Conservation (phyloP, 64 coral and sea anemone species). For the Porites lutea region DNA sequence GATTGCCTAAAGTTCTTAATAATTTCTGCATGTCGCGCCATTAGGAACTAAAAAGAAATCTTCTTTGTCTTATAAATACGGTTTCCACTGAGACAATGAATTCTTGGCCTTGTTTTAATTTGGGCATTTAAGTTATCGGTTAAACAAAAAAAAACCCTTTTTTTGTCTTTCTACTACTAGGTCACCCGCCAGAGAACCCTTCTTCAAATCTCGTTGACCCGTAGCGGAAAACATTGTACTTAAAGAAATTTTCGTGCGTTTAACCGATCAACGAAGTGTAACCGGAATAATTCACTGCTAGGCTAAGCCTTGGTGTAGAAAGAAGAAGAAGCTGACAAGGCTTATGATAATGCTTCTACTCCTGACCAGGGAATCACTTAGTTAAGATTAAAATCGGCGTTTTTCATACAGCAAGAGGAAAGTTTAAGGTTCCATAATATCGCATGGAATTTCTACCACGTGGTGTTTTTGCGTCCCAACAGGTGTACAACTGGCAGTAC, state of each 20-base stretch:
- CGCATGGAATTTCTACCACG: conserved; percentile 33
- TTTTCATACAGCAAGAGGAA: not conserved
- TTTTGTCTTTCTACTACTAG: not conserved
- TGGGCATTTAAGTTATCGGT: too few relatives aligned
- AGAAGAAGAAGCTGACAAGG: not conserved
- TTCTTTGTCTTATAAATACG: too few relatives aligned
- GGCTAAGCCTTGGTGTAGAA: not conserved
- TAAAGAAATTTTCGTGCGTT: not conserved
- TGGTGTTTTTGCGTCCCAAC: conserved; percentile 24
- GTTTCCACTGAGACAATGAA: too few relatives aligned
- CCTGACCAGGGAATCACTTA: not conserved
- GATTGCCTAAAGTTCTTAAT: too few relatives aligned
- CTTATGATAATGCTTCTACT: not conserved
- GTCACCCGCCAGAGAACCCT: not conserved
- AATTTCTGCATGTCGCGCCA: too few relatives aligned
- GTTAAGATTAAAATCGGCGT: not conserved
- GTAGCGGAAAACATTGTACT: not conserved
- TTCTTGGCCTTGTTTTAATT: too few relatives aligned
- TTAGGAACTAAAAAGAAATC: too few relatives aligned
- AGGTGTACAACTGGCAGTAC: not conserved
- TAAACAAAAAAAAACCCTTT: too few relatives aligned
- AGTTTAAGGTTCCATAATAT: not conserved
- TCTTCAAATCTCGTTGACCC: not conserved
- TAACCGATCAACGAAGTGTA: not conserved
- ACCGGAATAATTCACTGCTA: not conserved